A percentile compares a stretch with the other conserved stretches of the same genome.
These are phyloP conservation scores for Nemotelus pantherinus DNA, from an alignment of 2,888 invertebrate genomes.

Conservation along the genomic window DNA sequence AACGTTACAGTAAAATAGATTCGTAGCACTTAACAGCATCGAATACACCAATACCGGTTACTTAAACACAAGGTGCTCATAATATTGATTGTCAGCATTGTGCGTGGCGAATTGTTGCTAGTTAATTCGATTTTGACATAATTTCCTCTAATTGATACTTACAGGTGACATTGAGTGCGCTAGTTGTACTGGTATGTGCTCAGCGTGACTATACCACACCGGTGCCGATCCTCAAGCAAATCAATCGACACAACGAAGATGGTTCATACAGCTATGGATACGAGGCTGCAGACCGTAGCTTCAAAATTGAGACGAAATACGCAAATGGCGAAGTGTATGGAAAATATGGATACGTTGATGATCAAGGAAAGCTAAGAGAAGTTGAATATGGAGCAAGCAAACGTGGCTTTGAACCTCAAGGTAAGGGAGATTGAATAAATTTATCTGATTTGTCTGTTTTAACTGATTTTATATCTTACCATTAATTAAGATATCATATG, in stretches of 20 bases:
- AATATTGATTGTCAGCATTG: background rate
- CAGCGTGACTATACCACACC: conserved; percentile 75
- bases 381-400: conserved; percentile 86
- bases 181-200: conserved; percentile 57
- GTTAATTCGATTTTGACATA: background rate
- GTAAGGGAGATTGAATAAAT: conserved; percentile 60
- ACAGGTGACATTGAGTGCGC: conserved; percentile 28
- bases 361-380: conserved; percentile 77
- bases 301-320: conserved; percentile 89
- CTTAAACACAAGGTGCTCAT: background rate
- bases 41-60: conserved; percentile 34
- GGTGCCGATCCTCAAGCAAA: conserved; percentile 83
- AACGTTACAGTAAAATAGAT: conserved; percentile 19
- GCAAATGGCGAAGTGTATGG: conserved; percentile 85
- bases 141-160: background rate
- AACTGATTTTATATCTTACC: background rate
- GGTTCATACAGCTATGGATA: conserved; percentile 90
- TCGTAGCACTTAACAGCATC: conserved; percentile 4
- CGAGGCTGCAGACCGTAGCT: conserved; percentile 86
- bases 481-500: background rate
- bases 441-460: background rate
- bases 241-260: conserved; percentile 86
- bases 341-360: conserved; percentile 90
- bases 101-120: background rate
- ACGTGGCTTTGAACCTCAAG: conserved; percentile 84